Evolutionary conservation across 2,797 vertebrate species (phyloP), one percentile per base, ranked within the genome.

Genomic region (Ctenopoma multispine): DNA sequence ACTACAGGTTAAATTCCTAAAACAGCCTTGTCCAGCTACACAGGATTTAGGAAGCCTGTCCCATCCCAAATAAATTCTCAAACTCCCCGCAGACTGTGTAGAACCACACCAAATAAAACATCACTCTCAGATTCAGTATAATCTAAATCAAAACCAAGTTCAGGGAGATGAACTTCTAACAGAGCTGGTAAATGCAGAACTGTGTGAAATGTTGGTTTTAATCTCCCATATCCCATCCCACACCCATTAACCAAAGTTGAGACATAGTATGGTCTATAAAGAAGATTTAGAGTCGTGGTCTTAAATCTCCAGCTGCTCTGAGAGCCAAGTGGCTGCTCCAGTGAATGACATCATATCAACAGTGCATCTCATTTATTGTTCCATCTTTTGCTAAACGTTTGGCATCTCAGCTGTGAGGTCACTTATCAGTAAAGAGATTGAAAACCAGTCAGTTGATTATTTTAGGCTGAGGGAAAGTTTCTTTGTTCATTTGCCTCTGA

Each of bases 321-420:
- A 68, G 68, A 82, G 73, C 70, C 80, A 72, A 67, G 55, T 1
- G 63, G 63, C 66, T 63, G 61, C 58, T 73, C 65, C 73, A 81
- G 67, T 67, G 54, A 87, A 67, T 83, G 79, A 86, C 64, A 81
- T 76, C 76, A 79, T 77, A 59, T 73, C 18, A 50, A 65, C 63
- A 69, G 54, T 62, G 61, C 46, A 58, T 75, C 34, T 58, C 63
- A 77, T 81, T 82, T 14, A 23, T 77, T 84, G 66, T 11, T 62
- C 72, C 67, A 59, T 75, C 57, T 61, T 71, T 79, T 78, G 68
- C 60, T 87, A 74, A 88, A 85, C 85, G 2, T 94, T 94, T 92
- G 90, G 91, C 91, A 89, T 91, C 80, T 82, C 87, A 89, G 89
- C 83, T 87, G 70, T 80, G 75, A 89, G 86, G 88, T 84, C 81